These are phyloP conservation scores for Drosophila triauraria DNA, from an alignment of 1,140 invertebrate species.

Conservation along the genomic window DNA sequence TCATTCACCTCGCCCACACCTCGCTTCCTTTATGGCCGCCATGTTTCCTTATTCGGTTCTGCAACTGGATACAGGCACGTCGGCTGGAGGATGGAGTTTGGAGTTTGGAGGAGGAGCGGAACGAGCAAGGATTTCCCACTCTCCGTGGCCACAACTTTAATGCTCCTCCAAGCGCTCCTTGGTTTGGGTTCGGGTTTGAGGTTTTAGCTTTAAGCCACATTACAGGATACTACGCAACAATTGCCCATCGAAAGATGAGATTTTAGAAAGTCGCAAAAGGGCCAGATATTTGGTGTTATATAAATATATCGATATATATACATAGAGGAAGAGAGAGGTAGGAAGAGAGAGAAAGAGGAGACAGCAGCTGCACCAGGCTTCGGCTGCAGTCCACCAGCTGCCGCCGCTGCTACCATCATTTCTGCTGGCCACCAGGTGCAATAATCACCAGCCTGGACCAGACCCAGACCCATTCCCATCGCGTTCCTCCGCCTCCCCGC, in stretches of 20 bases:
- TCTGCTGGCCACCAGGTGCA: constrained; percentile 69
- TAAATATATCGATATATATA: constrained; percentile 12
- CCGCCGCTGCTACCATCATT: constrained; percentile 28
- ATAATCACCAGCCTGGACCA: constrained; percentile 57
- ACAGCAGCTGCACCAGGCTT: constrained; percentile 57
- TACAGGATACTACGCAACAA: constrained; percentile 19
- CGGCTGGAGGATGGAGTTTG: not conserved
- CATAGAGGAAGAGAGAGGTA: not conserved
- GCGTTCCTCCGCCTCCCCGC: constrained; percentile 26
- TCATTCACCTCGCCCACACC: constrained; percentile 73
- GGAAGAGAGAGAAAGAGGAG: constrained; percentile 27
- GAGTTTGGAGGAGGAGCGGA: not conserved
- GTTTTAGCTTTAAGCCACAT: not conserved
- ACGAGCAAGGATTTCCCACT: constrained; percentile 12
- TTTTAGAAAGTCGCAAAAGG: constrained; percentile 69
- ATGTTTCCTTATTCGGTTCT: constrained; percentile 32
- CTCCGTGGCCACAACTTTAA: constrained; percentile 14
- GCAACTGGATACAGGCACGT: constrained; percentile 35
- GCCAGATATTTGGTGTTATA: constrained; percentile 14
- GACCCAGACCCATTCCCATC: constrained; percentile 44
- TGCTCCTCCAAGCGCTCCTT: not conserved
- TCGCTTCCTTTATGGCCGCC: constrained; percentile 32
- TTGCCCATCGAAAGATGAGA: constrained; percentile 12
- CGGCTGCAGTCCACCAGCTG: constrained; percentile 54
- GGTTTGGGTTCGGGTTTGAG: constrained; percentile 3